phyloP scores from a whole-genome alignment of 2,113 vertebrate genomes.

The Microcebus griseorufus region DNA sequence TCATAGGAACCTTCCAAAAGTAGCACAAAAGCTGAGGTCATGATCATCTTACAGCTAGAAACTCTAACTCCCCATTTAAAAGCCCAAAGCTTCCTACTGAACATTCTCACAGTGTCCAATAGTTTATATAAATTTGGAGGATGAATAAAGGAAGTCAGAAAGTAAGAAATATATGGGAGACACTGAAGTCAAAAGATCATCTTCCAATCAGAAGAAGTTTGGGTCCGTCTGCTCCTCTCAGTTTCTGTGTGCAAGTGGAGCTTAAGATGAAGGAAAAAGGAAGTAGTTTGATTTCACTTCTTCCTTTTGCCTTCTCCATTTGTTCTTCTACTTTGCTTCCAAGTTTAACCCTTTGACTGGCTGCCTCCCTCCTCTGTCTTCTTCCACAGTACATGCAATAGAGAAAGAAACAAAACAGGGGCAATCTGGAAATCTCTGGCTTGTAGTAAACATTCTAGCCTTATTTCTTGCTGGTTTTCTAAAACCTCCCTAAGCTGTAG shows the following conservation, averaged over 20 bases:
- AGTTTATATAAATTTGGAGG: neutral
- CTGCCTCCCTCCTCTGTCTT: neutral
- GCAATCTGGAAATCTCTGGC: neutral
- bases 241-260: neutral
- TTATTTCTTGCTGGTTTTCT: neutral
- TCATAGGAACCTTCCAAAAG: neutral
- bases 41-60: neutral
- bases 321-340: neutral
- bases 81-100: neutral
- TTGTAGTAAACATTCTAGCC: neutral
- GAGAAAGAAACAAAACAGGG: neutral
- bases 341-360: neutral
- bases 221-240: neutral
- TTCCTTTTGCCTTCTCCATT: neutral
- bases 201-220: neutral
- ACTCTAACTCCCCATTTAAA: neutral
- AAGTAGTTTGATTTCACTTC: constrained; percentile 20
- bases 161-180: neutral
- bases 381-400: neutral
- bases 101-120: neutral
- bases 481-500: neutral
- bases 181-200: neutral
- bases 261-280: neutral
- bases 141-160: neutral
- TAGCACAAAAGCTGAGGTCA: neutral